Base-by-base conservation (phyloP, 2,888 invertebrate species). In the Priocnemis perturbator region DNA sequence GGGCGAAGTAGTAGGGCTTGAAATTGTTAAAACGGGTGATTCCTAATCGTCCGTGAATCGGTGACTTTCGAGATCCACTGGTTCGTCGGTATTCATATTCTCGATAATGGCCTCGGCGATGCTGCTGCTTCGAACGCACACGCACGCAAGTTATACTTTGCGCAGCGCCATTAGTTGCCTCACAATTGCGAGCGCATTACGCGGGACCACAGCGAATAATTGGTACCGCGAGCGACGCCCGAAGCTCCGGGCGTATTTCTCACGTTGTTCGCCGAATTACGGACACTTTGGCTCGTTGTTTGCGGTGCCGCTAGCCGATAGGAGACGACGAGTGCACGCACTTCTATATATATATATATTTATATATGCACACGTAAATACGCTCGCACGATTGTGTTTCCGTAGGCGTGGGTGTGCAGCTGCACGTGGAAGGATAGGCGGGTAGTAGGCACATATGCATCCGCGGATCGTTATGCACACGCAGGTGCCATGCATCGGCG, bases 121-220 rank as follows among this genome's bases (percentile, higher is more conserved):
- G 67, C 55, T 60, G 67, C 66, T 68, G 69, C 77, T 79, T 64
- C 69, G 71, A 57, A 69, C 63, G 67, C 69, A 68, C 69, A 66
- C 71, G 67, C 69, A 67, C 57, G 64, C 66, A 59, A 71, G 64
- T 70, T 71, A 66, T 64, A 58, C 47, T 30, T 48, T 50, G 53
- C 60, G 64, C 65, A 60, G 63, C 63, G 69, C 67, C 67, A 74
- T 76, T 71, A 73, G 77, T 79, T 79, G 69, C 64, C 71, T 53
- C 50, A 63, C 66, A 68, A 77, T 74, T 65, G 63, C 45, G 56
- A 55, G 62, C 79, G 77, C 65, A 26, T 26, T 26, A 26, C 63
- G 73, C 61, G 63, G 52, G 73, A 53, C 45, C 26, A 7, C 26
- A 26, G 26, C 58, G 70, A 67, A 64, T 78, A 76, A 78, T 77